Evolutionary conservation across 2,888 invertebrate genomes (phyloP).

Genomic region (Cephus nigrinus): DNA sequence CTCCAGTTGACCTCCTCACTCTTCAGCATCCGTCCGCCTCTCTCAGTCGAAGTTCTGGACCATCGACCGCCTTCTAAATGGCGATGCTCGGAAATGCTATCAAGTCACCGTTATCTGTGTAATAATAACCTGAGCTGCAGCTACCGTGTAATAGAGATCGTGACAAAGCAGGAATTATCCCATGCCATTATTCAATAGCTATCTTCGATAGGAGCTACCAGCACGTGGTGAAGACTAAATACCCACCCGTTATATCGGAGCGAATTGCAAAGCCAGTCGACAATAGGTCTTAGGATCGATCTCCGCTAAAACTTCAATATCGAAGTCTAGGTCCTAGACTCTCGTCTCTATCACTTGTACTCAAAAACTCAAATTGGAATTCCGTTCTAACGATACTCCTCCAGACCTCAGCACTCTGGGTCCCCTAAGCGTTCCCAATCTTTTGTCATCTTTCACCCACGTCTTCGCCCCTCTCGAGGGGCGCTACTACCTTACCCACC

Average conservation of each 20-base stretch:
- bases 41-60: conserved; percentile 24
- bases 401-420: not conserved
- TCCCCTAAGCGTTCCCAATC: not conserved
- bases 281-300: not conserved
- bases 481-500: not conserved
- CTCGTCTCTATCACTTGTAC: not conserved
- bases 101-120: conserved; percentile 38
- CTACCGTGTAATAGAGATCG: conserved; percentile 25
- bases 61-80: conserved; percentile 1
- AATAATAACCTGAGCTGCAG: conserved; percentile 32
- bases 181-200: conserved; percentile 28
- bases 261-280: not conserved
- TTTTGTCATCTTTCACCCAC: not conserved
- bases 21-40: conserved; percentile 8
- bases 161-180: conserved; percentile 36
- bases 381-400: not conserved
- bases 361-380: not conserved
- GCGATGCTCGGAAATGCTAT: conserved; percentile 27
- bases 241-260: not conserved
- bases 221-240: not conserved
- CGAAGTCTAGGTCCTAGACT: not conserved
- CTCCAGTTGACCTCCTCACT: not conserved
- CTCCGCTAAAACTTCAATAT: not conserved
- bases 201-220: conserved; percentile 33
- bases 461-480: not conserved